phyloP scores from a whole-genome alignment of 2,113 vertebrate genomes.

The Chelonoidis abingdonii region DNA sequence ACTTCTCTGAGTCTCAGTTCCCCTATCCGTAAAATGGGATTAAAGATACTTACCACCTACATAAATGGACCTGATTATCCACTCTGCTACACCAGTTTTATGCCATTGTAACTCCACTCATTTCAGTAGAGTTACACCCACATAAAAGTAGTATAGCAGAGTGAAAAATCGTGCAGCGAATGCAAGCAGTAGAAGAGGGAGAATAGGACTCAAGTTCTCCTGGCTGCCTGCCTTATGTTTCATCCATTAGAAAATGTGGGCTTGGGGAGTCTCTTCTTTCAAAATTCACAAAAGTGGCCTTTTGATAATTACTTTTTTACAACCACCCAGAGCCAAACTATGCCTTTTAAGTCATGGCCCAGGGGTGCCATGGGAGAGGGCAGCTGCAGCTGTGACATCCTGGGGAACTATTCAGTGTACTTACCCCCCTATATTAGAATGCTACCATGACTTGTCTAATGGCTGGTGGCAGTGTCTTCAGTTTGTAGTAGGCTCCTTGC shows the following conservation, averaged over 20 bases:
- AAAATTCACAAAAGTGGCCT: background rate
- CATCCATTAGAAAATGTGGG: background rate
- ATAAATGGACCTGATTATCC: background rate
- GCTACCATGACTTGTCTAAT: conserved; percentile 60
- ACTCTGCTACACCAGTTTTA: background rate
- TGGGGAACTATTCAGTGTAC: conserved; percentile 40
- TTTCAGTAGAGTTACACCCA: background rate
- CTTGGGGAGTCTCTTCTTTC: background rate
- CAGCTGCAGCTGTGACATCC: conserved; percentile 60
- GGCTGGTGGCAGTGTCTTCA: background rate
- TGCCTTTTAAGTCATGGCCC: conserved; percentile 50
- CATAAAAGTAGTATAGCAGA: background rate
- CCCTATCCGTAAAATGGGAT: conserved; percentile 16
- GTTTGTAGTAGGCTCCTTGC: conserved; percentile 38
- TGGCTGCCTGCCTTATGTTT: background rate
- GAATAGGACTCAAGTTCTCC: background rate
- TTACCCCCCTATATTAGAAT: conserved; percentile 3
- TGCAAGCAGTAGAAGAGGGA: background rate
- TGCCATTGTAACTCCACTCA: background rate
- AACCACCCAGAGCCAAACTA: background rate
- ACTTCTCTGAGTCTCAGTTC: background rate
- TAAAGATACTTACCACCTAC: background rate
- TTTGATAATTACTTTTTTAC: background rate
- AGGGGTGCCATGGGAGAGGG: conserved; percentile 38
- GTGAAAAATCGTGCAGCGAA: background rate